Evolutionary conservation across 2,797 vertebrate genomes (phyloP), one percentile per base, ranked within the genome.

Genomic region (Centropyge bicolor): DNA sequence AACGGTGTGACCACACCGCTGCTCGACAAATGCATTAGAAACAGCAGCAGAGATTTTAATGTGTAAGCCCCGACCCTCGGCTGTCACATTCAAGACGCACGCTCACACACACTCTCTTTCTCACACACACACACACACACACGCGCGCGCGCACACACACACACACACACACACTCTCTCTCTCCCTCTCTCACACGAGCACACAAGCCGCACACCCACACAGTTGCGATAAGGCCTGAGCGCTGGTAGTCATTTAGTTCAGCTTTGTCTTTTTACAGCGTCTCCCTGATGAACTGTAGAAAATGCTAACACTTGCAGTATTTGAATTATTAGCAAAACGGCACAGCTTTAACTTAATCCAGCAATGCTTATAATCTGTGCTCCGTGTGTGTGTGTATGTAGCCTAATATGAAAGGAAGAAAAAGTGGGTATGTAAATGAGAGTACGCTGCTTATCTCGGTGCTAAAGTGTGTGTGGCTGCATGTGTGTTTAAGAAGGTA

Each of bases 251-350:
- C 88, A 87, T 93, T 94, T 92, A 88, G 86, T 90, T 91, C 74
- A 85, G 89, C 90, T 91, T 92, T 87, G 90, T 92, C 86, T 92
- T 82, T 74, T 85, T 73, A 82, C 77, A 74, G 88, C 67, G 60
- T 84, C 67, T 90, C 89, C 78, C 85, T 63, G 70, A 83, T 90
- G 85, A 91, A 88, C 90, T 82, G 88, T 65, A 76, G 64, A 86
- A 90, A 88, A 87, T 63, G 89, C 84, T 67, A 78, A 75, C 73
- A 69, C 83, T 80, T 80, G 91, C 89, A 88, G 71, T 90, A 87
- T 91, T 89, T 83, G 72, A 92, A 90, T 93, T 91, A 92, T 86
- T 88, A 91, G 78, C 76, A 80, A 90, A 90, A 91, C 20, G 60
- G 62, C 78, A 70, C 74, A 56, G 86, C 85, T 90, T 91, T 81